Conservation (phyloP, 1,140 invertebrate species). For the Trichogramma pretiosum region DNA sequence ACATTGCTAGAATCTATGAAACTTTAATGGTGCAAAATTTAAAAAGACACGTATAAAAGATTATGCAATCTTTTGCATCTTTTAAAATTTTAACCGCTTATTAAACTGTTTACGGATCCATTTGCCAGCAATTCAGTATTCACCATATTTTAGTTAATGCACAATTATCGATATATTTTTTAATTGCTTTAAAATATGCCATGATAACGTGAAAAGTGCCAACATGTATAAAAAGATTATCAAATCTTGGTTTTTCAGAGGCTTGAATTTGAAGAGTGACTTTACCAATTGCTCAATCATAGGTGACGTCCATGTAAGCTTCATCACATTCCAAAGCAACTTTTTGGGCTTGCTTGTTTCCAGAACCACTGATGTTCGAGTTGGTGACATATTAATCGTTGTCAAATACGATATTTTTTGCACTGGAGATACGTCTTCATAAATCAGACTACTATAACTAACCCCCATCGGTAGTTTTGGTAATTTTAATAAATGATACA, state of each 20-base stretch:
- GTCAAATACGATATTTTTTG: constrained; percentile 27
- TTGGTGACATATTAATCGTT: constrained; percentile 31
- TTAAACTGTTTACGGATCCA: constrained; percentile 30
- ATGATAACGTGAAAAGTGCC: constrained; percentile 45
- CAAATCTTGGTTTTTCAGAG: constrained; percentile 30
- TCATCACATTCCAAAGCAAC: constrained; percentile 11
- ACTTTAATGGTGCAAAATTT: too few relatives aligned
- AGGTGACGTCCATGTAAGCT: constrained; percentile 31
- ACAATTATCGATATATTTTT: constrained; percentile 39
- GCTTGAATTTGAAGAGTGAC: constrained; percentile 33
- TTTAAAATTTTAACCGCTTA: constrained; percentile 32
- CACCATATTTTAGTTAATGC: constrained; percentile 38
- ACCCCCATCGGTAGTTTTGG: constrained; percentile 24
- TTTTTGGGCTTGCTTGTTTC: constrained; percentile 12
- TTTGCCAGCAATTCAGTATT: constrained; percentile 29
- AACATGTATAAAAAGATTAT: constrained; percentile 45
- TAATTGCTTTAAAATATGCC: constrained; percentile 34
- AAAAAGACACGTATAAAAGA: too few relatives aligned
- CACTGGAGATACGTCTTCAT: constrained; percentile 6
- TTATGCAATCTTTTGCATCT: constrained; percentile 24
- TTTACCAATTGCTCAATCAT: constrained; percentile 38
- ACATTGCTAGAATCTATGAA: too few relatives aligned
- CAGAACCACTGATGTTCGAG: constrained; percentile 24
- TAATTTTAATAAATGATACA: constrained; percentile 15
- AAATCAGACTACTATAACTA: constrained; percentile 20